phyloP scores from a whole-genome alignment of 2,888 invertebrate genomes.

The Mongoloraphidia duomilia region DNA sequence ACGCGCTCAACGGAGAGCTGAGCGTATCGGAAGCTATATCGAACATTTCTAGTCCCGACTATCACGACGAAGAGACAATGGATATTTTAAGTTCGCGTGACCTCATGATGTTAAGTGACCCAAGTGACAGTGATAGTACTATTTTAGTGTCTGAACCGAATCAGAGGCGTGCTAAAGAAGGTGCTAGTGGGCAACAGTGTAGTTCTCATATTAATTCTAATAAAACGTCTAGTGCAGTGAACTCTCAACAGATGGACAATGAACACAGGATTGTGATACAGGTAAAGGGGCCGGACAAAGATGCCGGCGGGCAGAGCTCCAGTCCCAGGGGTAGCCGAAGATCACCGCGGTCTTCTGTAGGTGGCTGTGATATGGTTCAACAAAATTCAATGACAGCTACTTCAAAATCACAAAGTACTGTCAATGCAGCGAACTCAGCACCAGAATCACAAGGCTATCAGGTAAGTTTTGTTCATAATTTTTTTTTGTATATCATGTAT shows the following conservation, averaged over 20 bases:
- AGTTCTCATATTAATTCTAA: background rate
- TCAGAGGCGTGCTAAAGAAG: slow-evolving; percentile 31
- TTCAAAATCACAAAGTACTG: background rate
- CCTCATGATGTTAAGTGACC: slow-evolving; percentile 76
- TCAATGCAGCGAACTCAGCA: slow-evolving; percentile 15
- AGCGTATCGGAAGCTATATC: slow-evolving; percentile 77
- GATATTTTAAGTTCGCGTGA: slow-evolving; percentile 64
- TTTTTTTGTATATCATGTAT: slow-evolving; percentile 1
- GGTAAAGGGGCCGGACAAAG: slow-evolving; percentile 46
- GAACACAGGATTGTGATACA: slow-evolving; percentile 79
- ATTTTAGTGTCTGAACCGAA: slow-evolving; percentile 70
- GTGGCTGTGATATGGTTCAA: slow-evolving; percentile 13
- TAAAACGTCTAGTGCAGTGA: slow-evolving; percentile 9
- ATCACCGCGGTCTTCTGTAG: background rate
- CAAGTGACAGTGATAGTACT: slow-evolving; percentile 80
- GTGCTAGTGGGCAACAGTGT: slow-evolving; percentile 6
- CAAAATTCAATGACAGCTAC: slow-evolving; percentile 17
- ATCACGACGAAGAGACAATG: slow-evolving; percentile 74
- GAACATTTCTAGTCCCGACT: slow-evolving; percentile 81
- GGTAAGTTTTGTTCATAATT: slow-evolving; percentile 22
- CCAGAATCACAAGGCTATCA: slow-evolving; percentile 46
- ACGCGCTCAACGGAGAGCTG: slow-evolving; percentile 45
- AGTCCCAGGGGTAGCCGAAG: slow-evolving; percentile 24
- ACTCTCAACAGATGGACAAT: slow-evolving; percentile 32
- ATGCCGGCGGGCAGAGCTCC: slow-evolving; percentile 14